These are phyloP conservation scores for Papilio demoleus DNA, from an alignment of 2,888 invertebrate species.

Conservation along the genomic window DNA sequence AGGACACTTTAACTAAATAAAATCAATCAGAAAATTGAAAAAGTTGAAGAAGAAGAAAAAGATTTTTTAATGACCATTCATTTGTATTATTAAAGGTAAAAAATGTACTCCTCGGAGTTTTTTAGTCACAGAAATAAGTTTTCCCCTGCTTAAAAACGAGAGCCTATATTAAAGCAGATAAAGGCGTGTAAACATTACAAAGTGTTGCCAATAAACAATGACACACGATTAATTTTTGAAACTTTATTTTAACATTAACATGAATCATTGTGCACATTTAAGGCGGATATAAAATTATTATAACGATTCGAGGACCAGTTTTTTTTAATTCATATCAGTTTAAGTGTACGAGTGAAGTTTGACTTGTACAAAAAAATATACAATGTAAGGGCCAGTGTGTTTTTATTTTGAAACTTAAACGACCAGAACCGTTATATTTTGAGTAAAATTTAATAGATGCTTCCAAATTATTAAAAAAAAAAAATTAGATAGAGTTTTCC, in stretches of 20 bases:
- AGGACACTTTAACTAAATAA: background rate
- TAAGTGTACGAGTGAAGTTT: background rate
- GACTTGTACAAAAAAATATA: background rate
- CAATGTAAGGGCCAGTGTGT: background rate
- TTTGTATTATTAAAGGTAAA: too few relatives aligned
- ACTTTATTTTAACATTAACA: background rate
- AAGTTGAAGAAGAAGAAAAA: too few relatives aligned
- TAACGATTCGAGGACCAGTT: background rate
- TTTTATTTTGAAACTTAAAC: too few relatives aligned
- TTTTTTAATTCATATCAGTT: background rate
- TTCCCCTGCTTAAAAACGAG: background rate
- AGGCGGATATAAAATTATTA: background rate
- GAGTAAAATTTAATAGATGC: too few relatives aligned
- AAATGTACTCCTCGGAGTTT: too few relatives aligned
- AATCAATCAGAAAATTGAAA: too few relatives aligned
- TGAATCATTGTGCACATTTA: background rate
- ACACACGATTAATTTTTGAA: constrained; percentile 16
- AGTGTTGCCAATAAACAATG: constrained; percentile 1
- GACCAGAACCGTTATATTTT: too few relatives aligned
- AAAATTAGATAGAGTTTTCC: too few relatives aligned
- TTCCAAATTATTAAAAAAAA: too few relatives aligned
- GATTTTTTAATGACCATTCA: too few relatives aligned
- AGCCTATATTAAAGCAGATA: background rate
- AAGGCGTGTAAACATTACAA: constrained; percentile 27
- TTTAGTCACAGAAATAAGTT: too few relatives aligned